phyloP scores from a whole-genome alignment of 2,888 invertebrate genomes.

The Diloba caeruleocephala region DNA sequence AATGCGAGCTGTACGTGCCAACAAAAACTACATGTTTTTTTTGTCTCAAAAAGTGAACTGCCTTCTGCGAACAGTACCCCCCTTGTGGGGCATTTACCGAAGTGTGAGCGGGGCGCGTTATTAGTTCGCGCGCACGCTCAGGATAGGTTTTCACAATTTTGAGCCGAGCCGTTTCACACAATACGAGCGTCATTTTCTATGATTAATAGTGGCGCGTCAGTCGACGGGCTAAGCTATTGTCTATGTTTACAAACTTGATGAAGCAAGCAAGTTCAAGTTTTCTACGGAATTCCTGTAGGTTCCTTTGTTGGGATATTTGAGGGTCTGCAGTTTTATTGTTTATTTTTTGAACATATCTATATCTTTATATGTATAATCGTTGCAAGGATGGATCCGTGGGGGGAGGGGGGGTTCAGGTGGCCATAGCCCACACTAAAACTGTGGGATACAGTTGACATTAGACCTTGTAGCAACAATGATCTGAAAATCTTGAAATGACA shows the following conservation, averaged over 20 bases:
- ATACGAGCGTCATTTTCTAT: conserved; percentile 85
- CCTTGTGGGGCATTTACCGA: conserved; percentile 75
- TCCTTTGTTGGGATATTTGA: conserved; percentile 1
- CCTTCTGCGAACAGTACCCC: conserved; percentile 74
- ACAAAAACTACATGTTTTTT: not conserved
- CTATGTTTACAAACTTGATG: conserved; percentile 44
- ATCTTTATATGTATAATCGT: too few relatives aligned
- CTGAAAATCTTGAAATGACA: too few relatives aligned
- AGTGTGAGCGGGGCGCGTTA: conserved; percentile 83
- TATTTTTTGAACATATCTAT: too few relatives aligned
- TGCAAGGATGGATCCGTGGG: too few relatives aligned
- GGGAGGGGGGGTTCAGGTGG: too few relatives aligned
- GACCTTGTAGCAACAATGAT: too few relatives aligned
- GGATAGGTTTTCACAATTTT: conserved; percentile 89
- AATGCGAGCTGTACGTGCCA: too few relatives aligned
- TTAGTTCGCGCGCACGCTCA: conserved; percentile 78
- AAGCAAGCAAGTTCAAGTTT: conserved; percentile 26
- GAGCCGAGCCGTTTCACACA: conserved; percentile 78
- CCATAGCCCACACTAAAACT: too few relatives aligned
- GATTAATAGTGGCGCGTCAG: conserved; percentile 80
- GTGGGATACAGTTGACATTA: too few relatives aligned
- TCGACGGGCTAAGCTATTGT: conserved; percentile 56
- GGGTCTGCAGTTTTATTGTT: not conserved
- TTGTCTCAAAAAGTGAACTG: conserved; percentile 1
- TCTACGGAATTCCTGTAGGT: conserved; percentile 8